Evolutionary conservation across 2,113 vertebrate species (phyloP).

Genomic region (Perognathus longimembris): DNA sequence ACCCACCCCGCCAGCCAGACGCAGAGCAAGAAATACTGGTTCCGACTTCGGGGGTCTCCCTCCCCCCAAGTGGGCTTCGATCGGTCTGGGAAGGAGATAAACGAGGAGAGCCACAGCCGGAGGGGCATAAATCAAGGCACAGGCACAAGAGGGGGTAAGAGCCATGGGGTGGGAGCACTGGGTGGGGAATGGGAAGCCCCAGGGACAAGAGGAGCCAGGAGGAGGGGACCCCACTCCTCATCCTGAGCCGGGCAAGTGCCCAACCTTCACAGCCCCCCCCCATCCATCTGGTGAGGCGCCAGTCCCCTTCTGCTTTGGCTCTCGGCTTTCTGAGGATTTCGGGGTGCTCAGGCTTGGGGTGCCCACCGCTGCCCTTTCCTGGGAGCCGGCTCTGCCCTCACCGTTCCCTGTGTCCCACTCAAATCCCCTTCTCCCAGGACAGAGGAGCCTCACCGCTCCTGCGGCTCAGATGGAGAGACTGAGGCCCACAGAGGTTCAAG

Average conservation of each 20-base stretch:
- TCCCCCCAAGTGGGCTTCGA: slow-evolving; percentile 79
- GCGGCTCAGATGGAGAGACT: neutral
- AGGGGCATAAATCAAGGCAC: slow-evolving; percentile 79
- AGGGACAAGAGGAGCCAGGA: too few species aligned
- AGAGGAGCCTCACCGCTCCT: neutral
- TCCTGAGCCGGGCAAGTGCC: too few species aligned
- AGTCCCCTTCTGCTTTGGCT: too few species aligned
- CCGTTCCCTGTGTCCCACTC: neutral
- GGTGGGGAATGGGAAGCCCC: neutral
- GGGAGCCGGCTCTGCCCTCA: neutral
- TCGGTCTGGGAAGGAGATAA: slow-evolving; percentile 84
- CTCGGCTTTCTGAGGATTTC: too few species aligned
- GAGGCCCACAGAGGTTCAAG: neutral
- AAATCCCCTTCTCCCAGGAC: neutral
- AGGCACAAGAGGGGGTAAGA: slow-evolving; percentile 76
- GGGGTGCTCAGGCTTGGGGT: too few species aligned
- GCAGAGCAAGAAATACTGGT: slow-evolving; percentile 88
- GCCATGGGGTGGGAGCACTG: slow-evolving; percentile 25
- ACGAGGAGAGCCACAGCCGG: slow-evolving; percentile 80
- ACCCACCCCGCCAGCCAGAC: slow-evolving; percentile 84
- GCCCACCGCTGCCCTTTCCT: too few species aligned
- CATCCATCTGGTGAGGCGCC: neutral
- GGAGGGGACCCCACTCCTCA: too few species aligned
- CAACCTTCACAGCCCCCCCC: too few species aligned
- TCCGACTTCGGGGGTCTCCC: slow-evolving; percentile 75